Evolutionary conservation across 2,888 invertebrate genomes (phyloP).

Genomic region (Megalurothrips usitatus): DNA sequence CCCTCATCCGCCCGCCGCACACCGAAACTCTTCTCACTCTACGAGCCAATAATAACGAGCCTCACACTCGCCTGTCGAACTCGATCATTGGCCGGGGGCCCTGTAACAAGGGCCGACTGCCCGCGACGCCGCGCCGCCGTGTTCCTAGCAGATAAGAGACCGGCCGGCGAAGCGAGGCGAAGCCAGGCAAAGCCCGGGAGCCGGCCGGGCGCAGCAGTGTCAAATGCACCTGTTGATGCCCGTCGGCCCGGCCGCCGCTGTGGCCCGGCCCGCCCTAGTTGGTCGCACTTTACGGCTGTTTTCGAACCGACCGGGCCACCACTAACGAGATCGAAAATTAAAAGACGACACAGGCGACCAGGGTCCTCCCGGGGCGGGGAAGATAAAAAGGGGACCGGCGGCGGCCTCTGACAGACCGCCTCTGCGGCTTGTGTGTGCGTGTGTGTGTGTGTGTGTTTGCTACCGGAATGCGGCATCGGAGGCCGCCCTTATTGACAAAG

Average conservation of each 20-base stretch:
- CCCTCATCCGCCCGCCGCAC: too few relatives aligned
- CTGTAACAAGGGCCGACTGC: too few relatives aligned
- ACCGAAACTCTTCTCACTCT: too few relatives aligned
- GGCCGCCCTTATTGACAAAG: neutral
- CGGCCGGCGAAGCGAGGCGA: neutral
- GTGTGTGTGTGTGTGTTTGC: neutral
- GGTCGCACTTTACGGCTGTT: neutral
- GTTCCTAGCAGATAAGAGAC: too few relatives aligned
- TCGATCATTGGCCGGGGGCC: too few relatives aligned
- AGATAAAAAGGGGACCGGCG: neutral
- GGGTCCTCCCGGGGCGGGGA: neutral
- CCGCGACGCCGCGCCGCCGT: too few relatives aligned
- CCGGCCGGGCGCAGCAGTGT: neutral
- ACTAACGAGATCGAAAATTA: neutral
- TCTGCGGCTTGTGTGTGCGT: too few relatives aligned
- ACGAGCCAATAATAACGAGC: too few relatives aligned
- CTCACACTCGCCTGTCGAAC: too few relatives aligned
- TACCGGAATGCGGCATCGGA: neutral
- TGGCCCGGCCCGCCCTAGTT: neutral
- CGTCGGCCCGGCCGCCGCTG: neutral
- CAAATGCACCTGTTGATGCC: neutral
- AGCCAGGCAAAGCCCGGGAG: neutral
- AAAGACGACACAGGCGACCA: neutral
- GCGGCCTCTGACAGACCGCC: too few relatives aligned
- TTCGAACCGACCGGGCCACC: neutral